Base-by-base conservation (phyloP, 2,113 vertebrate genomes). In the Oryzias javanicus region DNA sequence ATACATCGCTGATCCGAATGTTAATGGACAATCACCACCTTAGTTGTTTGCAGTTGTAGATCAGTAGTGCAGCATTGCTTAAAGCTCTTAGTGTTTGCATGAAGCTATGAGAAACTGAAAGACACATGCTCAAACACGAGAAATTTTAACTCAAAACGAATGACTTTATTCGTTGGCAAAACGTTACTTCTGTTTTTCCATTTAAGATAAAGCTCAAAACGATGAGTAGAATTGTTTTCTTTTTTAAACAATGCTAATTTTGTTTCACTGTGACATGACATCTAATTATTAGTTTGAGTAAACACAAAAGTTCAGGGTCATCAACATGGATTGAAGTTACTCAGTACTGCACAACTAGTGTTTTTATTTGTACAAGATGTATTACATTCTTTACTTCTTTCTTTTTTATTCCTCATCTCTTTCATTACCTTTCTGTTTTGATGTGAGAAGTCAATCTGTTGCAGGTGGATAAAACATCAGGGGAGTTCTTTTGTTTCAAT, bases 11-110 rank as follows among this genome's bases (percentile, higher is more conserved):
- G 79, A 82, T 55, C 66, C 48, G 76, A 70, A 85, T 64, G 54
- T 64, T 40, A 54, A 66, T 54, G 61, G 79, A 79, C 81, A 69
- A 70, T 64, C 50, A 50, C 60, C 58, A 60, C 8, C 6, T 60
- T 49, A 18, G 59, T 67, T 49, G 53, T 49, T 75, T 64, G 64
- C 76, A 72, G 60, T 49, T 49, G 35, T 67, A 61, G 46, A 17
- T 81, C 80, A 67, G 46, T 67, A 35, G 60, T 7, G 15, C 25
- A 49, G 60, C 69, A 19, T 71, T 5, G 56, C 67, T 61, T 45
- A 50, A 3, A 16, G 79, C 67, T 51, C 55, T 69, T 70, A 49
- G 66, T 27, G 1, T 48, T 56, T 16, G 59, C 15, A 1, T 40
- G 55, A 53, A 55, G 62, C 76, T 41, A 48, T 82, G 70, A 44